Conservation (phyloP, 1,140 invertebrate genomes). For the honey bee (Apis mellifera) region Amel_HAv3.1 CM009931.2:5644501-5645000, state of each 20-base stretch:
- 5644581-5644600: not conserved
- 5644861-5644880: slow-evolving; percentile 85
- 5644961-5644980: slow-evolving; percentile 44
- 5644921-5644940: slow-evolving; percentile 74
- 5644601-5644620: not conserved
- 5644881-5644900: slow-evolving; percentile 87
- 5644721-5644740: slow-evolving; percentile 39
- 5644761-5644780: slow-evolving; percentile 51
- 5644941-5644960: slow-evolving; percentile 65
- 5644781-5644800: slow-evolving; percentile 30
- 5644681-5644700: slow-evolving; percentile 62
- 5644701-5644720: slow-evolving; percentile 40
- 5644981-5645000: slow-evolving; percentile 11
- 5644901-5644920: slow-evolving; percentile 87
- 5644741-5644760: slow-evolving; percentile 42
- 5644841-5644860: slow-evolving; percentile 69
- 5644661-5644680: slow-evolving; percentile 46
- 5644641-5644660: not conserved
- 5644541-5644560: not conserved
- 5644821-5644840: slow-evolving; percentile 34
- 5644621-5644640: not conserved
- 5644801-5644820: slow-evolving; percentile 41
- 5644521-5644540: not conserved
- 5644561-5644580: too few relatives aligned
- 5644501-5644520: not conserved